Conservation (phyloP, 2,113 vertebrate genomes). For the Megaceryle maxima region DNA sequence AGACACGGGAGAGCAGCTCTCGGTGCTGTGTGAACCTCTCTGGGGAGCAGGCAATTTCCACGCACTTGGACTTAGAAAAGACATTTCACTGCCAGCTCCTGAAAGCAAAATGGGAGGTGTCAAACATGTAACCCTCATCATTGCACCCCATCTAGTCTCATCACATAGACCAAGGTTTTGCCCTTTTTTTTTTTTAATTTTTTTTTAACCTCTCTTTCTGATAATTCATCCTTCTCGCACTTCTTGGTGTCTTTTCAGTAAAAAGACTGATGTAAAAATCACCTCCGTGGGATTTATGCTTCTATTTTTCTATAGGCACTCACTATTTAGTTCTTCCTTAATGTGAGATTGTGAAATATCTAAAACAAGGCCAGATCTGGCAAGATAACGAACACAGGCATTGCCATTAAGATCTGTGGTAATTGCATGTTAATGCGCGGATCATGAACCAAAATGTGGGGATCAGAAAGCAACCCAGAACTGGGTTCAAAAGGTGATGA, state of each 20-base stretch:
- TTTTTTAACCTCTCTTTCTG: background rate
- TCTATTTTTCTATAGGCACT: background rate
- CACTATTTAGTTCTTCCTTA: background rate
- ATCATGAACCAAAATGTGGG: background rate
- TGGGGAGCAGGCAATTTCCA: background rate
- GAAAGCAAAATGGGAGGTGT: background rate
- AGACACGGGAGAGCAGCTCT: rapidly evolving
- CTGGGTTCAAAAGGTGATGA: slow-evolving; percentile 17
- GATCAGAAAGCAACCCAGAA: background rate
- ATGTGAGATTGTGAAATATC: slow-evolving; percentile 3
- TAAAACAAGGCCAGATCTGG: background rate
- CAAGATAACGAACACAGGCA: background rate
- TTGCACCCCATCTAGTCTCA: background rate
- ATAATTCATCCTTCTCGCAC: background rate
- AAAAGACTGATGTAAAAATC: background rate
- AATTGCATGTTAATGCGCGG: background rate
- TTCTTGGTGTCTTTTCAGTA: background rate
- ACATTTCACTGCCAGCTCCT: background rate
- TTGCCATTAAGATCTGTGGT: background rate
- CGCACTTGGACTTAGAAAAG: background rate
- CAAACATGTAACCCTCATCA: background rate
- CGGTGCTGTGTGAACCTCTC: rapidly evolving
- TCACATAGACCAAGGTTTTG: background rate
- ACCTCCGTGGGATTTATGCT: background rate
- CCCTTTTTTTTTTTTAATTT: background rate